phyloP scores from a whole-genome alignment of 1,140 invertebrate genomes.

The Cherax quadricarinatus region DNA sequence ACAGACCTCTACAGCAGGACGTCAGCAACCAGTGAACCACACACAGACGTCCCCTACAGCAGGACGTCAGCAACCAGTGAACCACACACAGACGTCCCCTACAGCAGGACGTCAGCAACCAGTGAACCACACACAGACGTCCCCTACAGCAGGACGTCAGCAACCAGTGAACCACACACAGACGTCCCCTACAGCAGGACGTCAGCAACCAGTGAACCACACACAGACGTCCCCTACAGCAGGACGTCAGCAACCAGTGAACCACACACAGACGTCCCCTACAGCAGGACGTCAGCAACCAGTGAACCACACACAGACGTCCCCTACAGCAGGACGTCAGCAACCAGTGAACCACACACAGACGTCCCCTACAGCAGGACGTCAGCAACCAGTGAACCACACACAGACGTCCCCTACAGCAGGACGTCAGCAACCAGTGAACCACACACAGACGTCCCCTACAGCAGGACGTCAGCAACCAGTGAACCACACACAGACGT shows the following conservation, averaged over 20 bases:
- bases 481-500: constrained; percentile 14
- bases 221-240: constrained; percentile 16
- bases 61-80: neutral
- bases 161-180: neutral
- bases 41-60: constrained; percentile 16
- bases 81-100: constrained; percentile 21
- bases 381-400: neutral
- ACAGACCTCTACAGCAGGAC: constrained; percentile 6
- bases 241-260: neutral
- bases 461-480: neutral
- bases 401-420: constrained; percentile 16
- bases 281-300: neutral
- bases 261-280: constrained; percentile 21
- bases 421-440: neutral
- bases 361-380: constrained; percentile 1
- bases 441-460: constrained; percentile 21
- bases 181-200: constrained; percentile 1
- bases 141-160: constrained; percentile 12
- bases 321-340: constrained; percentile 12
- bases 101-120: neutral
- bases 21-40: neutral
- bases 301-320: constrained; percentile 14
- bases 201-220: neutral
- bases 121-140: constrained; percentile 14
- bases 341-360: neutral